Evolutionary conservation across 2,888 invertebrate species (phyloP).

Genomic region (Aelia acuminata): DNA sequence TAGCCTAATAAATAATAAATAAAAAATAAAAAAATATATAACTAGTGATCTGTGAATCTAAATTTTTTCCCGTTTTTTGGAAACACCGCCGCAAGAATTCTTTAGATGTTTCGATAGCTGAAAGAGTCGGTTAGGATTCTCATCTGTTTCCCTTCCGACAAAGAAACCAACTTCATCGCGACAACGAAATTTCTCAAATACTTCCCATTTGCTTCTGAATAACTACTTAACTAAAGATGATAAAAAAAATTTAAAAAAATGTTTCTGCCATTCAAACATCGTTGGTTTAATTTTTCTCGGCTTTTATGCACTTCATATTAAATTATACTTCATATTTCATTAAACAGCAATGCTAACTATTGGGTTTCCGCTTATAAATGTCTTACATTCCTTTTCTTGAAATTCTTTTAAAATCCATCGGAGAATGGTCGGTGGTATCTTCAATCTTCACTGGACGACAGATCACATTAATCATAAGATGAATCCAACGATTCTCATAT

Average conservation of each 20-base stretch:
- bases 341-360: not conserved
- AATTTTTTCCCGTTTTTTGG: slow-evolving; percentile 21
- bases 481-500: not conserved
- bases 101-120: not conserved
- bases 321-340: not conserved
- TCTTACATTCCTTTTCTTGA: not conserved
- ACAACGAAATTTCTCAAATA: slow-evolving; percentile 15
- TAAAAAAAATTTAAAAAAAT: not conserved
- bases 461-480: not conserved
- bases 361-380: not conserved
- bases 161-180: not conserved
- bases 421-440: not conserved
- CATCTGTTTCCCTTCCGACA: slow-evolving; percentile 11
- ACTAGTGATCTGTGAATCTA: not conserved
- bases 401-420: not conserved
- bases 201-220: not conserved
- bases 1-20: too few relatives aligned
- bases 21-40: not conserved
- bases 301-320: slow-evolving; percentile 6
- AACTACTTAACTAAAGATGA: slow-evolving; percentile 6
- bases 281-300: slow-evolving; percentile 2
- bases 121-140: not conserved
- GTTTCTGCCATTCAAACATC: not conserved
- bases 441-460: not conserved
- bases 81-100: not conserved